Evolutionary conservation across 2,113 vertebrate species (phyloP).

Genomic region (Jacana jacana): DNA sequence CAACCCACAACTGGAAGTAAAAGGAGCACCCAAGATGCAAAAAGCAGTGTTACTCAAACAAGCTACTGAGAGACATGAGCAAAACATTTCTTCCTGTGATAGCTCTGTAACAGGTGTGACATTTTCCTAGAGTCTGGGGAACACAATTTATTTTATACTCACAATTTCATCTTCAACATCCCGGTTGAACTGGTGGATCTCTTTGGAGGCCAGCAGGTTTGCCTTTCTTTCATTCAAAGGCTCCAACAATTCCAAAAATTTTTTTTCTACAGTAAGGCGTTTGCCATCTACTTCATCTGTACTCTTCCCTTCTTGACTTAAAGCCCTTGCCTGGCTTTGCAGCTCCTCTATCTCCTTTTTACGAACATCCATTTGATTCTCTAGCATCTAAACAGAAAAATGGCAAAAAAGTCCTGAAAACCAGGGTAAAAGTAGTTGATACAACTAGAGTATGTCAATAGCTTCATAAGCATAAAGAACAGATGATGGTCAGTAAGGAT

Average conservation of each 20-base stretch:
- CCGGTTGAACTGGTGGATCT: constrained; percentile 95
- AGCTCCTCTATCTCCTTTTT: constrained; percentile 94
- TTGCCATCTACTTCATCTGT: constrained; percentile 91
- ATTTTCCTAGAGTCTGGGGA: not conserved
- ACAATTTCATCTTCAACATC: constrained; percentile 97
- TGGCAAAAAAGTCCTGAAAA: not conserved
- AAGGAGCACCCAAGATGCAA: not conserved
- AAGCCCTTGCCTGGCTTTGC: constrained; percentile 88
- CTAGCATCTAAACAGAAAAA: constrained; percentile 85
- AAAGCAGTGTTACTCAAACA: not conserved
- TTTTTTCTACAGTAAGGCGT: constrained; percentile 85
- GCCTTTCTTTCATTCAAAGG: constrained; percentile 85
- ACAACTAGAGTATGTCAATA: rapidly evolving
- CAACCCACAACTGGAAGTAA: constrained; percentile 80
- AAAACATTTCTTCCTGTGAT: not conserved
- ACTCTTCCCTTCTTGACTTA: constrained; percentile 91
- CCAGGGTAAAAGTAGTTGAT: not conserved
- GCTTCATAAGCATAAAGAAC: not conserved
- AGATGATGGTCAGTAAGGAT: not conserved
- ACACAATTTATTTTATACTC: constrained; percentile 49
- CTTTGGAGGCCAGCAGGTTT: constrained; percentile 89
- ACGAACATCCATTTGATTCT: constrained; percentile 97
- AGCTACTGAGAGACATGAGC: not conserved
- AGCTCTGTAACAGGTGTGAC: not conserved
- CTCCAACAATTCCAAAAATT: constrained; percentile 89